Conservation (phyloP, 2,113 vertebrate species). For the Machaerirhynchus nigripectus region DNA sequence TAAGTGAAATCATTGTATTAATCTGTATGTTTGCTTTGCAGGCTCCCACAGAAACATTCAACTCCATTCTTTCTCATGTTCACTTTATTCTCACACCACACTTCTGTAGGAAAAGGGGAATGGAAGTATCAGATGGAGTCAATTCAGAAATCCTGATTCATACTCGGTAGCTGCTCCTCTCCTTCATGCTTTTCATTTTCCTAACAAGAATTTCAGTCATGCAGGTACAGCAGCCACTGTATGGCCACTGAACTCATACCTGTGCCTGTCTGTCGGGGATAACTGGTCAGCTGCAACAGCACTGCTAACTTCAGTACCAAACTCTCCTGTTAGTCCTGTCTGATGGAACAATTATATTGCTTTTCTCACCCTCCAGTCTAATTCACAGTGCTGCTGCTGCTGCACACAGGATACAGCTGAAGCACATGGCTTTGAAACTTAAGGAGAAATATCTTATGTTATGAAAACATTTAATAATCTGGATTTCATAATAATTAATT, state of each 20-base stretch:
- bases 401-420: neutral
- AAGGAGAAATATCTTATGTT: neutral
- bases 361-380: neutral
- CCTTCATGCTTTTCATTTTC: neutral
- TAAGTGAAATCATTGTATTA: slow-evolving; percentile 54
- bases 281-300: neutral
- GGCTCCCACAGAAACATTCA: slow-evolving; percentile 7
- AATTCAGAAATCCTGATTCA: neutral
- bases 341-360: neutral
- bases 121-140: neutral
- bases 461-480: neutral
- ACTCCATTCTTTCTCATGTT: neutral
- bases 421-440: neutral
- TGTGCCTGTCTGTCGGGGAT: neutral
- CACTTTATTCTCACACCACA: neutral
- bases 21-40: slow-evolving; percentile 41
- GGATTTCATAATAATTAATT: neutral
- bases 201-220: neutral
- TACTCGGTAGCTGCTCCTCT: neutral
- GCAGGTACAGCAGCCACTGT: neutral
- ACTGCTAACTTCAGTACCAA: neutral
- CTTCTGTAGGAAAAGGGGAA: neutral
- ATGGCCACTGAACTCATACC: neutral
- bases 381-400: neutral
- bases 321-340: neutral